Evolutionary conservation across 1,140 invertebrate genomes (phyloP), one percentile per base, ranked within the genome.

Genomic region (Aphis gossypii): DNA sequence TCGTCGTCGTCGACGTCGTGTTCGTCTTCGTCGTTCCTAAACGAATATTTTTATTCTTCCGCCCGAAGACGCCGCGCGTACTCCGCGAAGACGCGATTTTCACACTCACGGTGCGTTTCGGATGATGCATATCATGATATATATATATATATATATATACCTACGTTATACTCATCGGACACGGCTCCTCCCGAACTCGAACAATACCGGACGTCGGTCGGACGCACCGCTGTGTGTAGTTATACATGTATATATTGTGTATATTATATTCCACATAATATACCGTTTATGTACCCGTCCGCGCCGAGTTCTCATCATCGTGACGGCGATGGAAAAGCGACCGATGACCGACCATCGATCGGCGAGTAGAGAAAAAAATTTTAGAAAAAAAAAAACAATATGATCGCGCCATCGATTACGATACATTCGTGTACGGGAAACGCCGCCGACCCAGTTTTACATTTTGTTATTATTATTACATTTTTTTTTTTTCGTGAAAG

Each of bases 61-160:
- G 38, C 56, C 14, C 35, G 46, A 56, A 90, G 35, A 90, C 88
- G 51, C 38, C 38, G 14, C 84, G 9, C 84, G 25, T 41, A 82
- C 35, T 23, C 41, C 41, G 41, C 84, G 38, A 90, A 41, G 60
- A 76, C 30, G 60, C 89, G 89, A 44, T 46, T 92, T 92, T 92
- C 91, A 83, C 76, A 83, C 83, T 92, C 91, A 92, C 68, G 68
- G 68, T 92, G 21, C 91, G 76, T 92, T 92, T 92, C 91, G 11
- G 90, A 76, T 46, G 23, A 76, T 46, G 23, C 44, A n/a, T 60
- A 41, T 23, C 54, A 20, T 60, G 18, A 89, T 84, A 44, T 84
- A 84, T 44, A 21, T 41, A 89, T 84, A 44, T 84, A 84, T 44
- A 21, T 41, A 83, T 38, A 21, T 83, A 35, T 83, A 83, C 20